Evolutionary conservation across 2,113 vertebrate genomes (phyloP).

Genomic region (Cyanistes caeruleus): DNA sequence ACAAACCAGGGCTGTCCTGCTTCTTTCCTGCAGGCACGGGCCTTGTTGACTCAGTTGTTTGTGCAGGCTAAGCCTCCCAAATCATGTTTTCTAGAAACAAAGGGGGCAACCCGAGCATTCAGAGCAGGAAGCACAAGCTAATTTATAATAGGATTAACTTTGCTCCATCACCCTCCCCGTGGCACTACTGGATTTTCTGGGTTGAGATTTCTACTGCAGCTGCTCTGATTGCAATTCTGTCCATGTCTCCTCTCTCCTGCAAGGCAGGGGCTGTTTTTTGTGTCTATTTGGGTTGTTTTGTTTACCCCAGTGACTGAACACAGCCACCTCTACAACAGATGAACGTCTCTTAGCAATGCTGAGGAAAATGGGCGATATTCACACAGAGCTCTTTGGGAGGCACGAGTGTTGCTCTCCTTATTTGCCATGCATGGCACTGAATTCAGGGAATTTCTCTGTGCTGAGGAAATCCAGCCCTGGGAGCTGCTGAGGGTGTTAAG

Average conservation of each 20-base stretch:
- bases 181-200: background rate
- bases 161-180: background rate
- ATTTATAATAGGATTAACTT: constrained; percentile 52
- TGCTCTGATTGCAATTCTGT: constrained; percentile 17
- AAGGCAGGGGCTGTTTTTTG: background rate
- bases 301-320: background rate
- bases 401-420: background rate
- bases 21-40: background rate
- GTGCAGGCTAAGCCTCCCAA: background rate
- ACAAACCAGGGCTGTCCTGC: background rate
- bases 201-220: background rate
- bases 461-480: background rate
- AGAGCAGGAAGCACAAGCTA: constrained; percentile 7
- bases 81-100: constrained; percentile 46
- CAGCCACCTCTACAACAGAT: background rate
- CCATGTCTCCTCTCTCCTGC: background rate
- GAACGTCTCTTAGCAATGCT: background rate
- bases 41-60: constrained; percentile 8
- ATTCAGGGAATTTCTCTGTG: background rate
- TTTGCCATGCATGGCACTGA: background rate
- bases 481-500: background rate
- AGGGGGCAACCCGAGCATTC: background rate
- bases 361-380: rapidly evolving
- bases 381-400: background rate
- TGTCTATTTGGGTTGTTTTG: constrained; percentile 16